Conservation (phyloP, 1,140 invertebrate genomes). For the Ooceraea biroi region DNA sequence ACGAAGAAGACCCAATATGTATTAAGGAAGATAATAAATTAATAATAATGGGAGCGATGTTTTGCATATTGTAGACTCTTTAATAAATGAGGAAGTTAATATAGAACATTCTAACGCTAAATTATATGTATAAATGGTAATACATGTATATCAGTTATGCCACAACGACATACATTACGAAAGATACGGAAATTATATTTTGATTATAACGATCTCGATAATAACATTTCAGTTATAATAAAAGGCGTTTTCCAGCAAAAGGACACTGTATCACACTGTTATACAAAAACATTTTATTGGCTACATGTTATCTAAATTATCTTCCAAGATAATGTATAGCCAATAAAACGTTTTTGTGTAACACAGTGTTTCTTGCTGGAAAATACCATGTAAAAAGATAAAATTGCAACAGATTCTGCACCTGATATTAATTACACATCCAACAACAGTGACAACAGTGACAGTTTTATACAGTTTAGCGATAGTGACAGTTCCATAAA, state of each 20-base stretch:
- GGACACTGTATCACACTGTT: no score
- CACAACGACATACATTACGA: neutral
- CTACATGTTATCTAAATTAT: no score
- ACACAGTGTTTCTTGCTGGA: no score
- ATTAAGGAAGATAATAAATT: no score
- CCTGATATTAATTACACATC: neutral
- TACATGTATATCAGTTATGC: neutral
- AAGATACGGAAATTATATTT: neutral
- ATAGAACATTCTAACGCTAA: neutral
- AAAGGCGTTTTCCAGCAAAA: no score
- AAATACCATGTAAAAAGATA: neutral
- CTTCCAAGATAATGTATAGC: no score
- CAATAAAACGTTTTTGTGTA: no score
- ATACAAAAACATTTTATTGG: no score
- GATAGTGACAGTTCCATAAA: neutral
- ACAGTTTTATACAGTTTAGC: no score
- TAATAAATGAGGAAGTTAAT: neutral
- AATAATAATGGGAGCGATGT: neutral
- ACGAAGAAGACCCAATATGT: neutral
- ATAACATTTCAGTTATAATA: no score
- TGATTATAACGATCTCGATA: neutral
- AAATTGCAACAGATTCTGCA: neutral
- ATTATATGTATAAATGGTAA: neutral
- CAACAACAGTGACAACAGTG: no score
- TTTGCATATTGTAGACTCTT: neutral